Base-by-base conservation (phyloP, 2,113 vertebrate genomes). In the Sitta europaea region DNA sequence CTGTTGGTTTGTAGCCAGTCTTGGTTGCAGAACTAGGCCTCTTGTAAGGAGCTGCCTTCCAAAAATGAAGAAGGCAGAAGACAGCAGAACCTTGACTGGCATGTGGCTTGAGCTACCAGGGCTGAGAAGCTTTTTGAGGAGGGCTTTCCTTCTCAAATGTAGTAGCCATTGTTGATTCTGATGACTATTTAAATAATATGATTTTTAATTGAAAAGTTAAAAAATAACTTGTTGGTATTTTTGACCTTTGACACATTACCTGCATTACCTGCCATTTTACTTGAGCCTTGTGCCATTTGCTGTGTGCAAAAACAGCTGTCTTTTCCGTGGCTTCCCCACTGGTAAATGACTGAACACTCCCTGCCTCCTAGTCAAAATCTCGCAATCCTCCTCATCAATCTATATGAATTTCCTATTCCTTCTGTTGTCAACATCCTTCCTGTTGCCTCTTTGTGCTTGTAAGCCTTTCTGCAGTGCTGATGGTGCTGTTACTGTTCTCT, bases 71-170 rank as follows among this genome's bases (percentile, higher is more conserved):
- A 50, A 82, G 55, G 71, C 38, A 58, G 9, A 73, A 68, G 54
- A 55, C 55, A 77, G 59, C 50, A 66, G 43, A 88, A 24, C 38
- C 27, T 66, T 73, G 36, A 33, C 29, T 82, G 71, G 15, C 2
- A 0, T 0, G 0, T 85, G 75, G 33, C 54, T 78, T 43, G 61
- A 65, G 11, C 74, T 3, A 2, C 47, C 8, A 22, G 33, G 13
- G 15, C 1, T 63, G 35, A 61, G 53, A 63, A 42, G 21, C 50
- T 71, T 84, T 92, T 71, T 58, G n/a, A 66, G 33, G 28, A 90
- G 45, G 42, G 27, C 14, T 62, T 76, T 73, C 23, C 29, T 90
- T 70, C 67, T 88, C 22, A 17, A 13, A 12, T 11, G 0, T 73
- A 62, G 33, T 66, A 74, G 61, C 55, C 9, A 3, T 38, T 14